Evolutionary conservation across 2,797 vertebrate genomes (phyloP).

Genomic region (Mormyrus proboscirostris): DNA sequence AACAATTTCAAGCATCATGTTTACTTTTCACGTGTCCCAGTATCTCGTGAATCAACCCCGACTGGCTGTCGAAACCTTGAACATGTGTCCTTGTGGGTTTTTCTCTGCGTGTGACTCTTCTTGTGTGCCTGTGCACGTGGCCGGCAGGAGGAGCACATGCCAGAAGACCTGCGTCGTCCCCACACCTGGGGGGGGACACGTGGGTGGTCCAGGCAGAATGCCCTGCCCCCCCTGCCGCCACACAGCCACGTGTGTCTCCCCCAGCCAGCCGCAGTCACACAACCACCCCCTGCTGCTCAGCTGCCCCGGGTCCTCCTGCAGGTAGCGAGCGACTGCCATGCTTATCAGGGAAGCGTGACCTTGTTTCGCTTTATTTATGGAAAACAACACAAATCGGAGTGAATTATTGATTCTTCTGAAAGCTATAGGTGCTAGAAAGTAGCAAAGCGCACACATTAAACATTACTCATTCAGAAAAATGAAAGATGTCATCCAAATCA

Average conservation of each 20-base stretch:
- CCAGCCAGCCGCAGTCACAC: conserved; percentile 32
- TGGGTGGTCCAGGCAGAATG: conserved; percentile 31
- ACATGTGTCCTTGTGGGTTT: neutral
- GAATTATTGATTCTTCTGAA: neutral
- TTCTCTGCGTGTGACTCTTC: neutral
- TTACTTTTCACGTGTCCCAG: neutral
- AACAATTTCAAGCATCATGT: neutral
- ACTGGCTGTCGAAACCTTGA: neutral
- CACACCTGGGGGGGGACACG: conserved; percentile 46
- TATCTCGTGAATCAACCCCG: neutral
- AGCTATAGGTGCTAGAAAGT: neutral
- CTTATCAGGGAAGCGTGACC: neutral
- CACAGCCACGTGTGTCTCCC: conserved; percentile 44
- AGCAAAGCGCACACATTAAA: neutral
- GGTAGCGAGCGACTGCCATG: conserved; percentile 45
- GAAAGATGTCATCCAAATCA: neutral
- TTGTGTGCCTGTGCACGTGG: conserved; percentile 3
- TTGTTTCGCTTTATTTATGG: neutral
- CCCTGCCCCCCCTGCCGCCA: conserved; percentile 11
- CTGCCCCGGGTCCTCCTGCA: conserved; percentile 68
- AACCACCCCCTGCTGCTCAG: conserved; percentile 33
- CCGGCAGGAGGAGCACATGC: conserved; percentile 68
- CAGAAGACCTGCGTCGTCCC: conserved; percentile 58
- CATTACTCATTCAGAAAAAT: neutral
- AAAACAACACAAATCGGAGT: neutral